Base-by-base conservation (phyloP, 2,797 vertebrate genomes). In the Bovichtus variegatus region DNA sequence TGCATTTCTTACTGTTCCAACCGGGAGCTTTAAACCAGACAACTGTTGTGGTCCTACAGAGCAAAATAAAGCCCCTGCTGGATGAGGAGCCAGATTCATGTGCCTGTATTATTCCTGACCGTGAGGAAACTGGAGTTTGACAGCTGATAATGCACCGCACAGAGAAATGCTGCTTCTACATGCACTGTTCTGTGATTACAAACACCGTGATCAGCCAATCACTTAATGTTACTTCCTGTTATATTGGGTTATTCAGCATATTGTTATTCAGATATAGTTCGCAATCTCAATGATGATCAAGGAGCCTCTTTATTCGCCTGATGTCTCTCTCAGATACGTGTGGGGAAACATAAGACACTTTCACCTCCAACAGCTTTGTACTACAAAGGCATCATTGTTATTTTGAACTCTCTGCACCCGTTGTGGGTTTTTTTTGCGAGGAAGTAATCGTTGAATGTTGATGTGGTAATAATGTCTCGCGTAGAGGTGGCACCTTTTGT, bases 401-500 rank as follows among this genome's bases (percentile, higher is more conserved):
- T 66, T 84, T 71, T 78, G 72, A 76, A 74, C 78, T 74, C 51
- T 63, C 46, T 58, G 67, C 69, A 49, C 64, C 50, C 27, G 8
- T 19, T 65, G 73, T 81, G 70, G n/a, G n/a, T n/a, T n/a, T n/a
- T 78, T 83, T 69, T 29, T 76, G 66, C 50, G 51, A 53, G 60
- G 54, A 63, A 55, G 68, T 36, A 78, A 82, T 79, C 8, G 27
- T 34, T 57, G 51, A 63, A 54, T 54, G 65, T 83, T 78, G 76
- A 80, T 81, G 62, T 70, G 38, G 80, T 80, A 67, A 84, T 85
- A 31, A 85, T 86, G 83, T 73, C 29, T 78, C 51, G 62, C 46
- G 49, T 71, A 71, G 78, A 74, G 73, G 76, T 84, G 73, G 70
- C 69, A 69, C 82, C 80, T 85, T 68, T 80, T 85, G 79, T 83